These are phyloP conservation scores for Echinops telfairi DNA, from an alignment of 2,113 vertebrate genomes.

Conservation along the genomic window DNA sequence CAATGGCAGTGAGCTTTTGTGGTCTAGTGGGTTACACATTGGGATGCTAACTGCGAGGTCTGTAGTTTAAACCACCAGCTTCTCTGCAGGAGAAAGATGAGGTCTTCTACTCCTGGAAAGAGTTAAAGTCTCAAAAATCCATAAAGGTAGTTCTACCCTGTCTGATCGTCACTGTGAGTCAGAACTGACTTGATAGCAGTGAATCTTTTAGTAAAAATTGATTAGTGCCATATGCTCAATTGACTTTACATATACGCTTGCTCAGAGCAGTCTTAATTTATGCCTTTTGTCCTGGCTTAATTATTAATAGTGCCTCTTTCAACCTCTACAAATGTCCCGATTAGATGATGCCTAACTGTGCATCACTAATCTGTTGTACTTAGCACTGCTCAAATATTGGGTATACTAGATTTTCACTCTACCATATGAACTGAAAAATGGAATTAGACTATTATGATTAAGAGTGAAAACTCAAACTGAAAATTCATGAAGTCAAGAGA, in stretches of 20 bases:
- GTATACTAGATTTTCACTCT: constrained; percentile 55
- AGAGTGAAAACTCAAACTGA: constrained; percentile 58
- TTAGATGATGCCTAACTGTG: constrained; percentile 58
- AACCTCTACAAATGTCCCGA: constrained; percentile 3
- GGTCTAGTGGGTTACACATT: too few relatives aligned
- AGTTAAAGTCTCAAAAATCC: too few relatives aligned
- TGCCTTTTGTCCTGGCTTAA: constrained; percentile 34
- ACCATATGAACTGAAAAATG: constrained; percentile 63
- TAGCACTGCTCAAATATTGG: constrained; percentile 59
- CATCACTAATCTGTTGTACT: constrained; percentile 56
- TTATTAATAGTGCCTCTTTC: constrained; percentile 49
- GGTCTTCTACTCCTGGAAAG: too few relatives aligned
- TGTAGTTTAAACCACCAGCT: too few relatives aligned
- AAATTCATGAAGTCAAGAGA: constrained; percentile 73
- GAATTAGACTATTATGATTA: constrained; percentile 72
- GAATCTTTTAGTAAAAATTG: constrained; percentile 5
- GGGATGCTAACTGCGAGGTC: too few relatives aligned
- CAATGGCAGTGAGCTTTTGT: too few relatives aligned
- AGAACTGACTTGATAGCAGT: too few relatives aligned
- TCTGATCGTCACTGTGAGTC: too few relatives aligned
- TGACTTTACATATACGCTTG: background rate
- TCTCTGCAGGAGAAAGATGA: too few relatives aligned
- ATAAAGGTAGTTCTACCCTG: too few relatives aligned
- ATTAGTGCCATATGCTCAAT: constrained; percentile 28
- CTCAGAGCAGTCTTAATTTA: constrained; percentile 31